Evolutionary conservation across 2,113 vertebrate species (phyloP), one percentile per base, ranked within the genome.

Genomic region (Cervus canadensis): DNA sequence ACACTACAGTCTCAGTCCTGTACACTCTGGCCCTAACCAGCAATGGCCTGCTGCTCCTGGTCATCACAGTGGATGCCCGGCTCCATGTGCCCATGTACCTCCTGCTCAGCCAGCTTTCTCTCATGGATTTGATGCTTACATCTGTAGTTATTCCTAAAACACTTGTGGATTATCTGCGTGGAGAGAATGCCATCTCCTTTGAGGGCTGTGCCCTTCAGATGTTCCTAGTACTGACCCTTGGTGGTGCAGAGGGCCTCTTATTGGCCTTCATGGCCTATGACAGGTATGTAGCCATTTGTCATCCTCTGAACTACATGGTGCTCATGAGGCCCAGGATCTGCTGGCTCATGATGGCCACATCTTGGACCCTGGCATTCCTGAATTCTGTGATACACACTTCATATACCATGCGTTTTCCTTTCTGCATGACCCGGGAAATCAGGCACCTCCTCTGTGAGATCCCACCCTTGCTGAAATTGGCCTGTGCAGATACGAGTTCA

Each of bases 401-500:
- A 36, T 89, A 96, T 7, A 98, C 90, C 3, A 97, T 97, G 94
- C 91, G 94, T 12, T 88, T 92, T 14, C 56, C 79, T 45, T 97
- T 98, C 33, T 98, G 97, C 79, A 85, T 28, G 36, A 94, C 89
- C 9, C 83, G 12, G 52, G 28, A 96, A 60, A 97, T 98, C 45
- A 97, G 90, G 3, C 98, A 98, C 86, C 97, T 98, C 11, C 79
- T 97, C 28, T 98, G 98, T 57, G 98, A 98, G 85, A 74, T 97
- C 28, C 96, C 95, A 40, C 87, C 97, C 8, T 82, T 98, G 15
- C 19, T 98, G 62, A 98, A 95, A 43, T 26, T 98, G 83, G 91
- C 97, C 45, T 98, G 98, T 82, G 43, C 62, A 56, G 57, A 21
- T 97, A 87, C 78, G 95, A 96, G 28, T 36, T 95, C 11, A 60